Evolutionary conservation across 1,140 invertebrate genomes (phyloP), one percentile per base, ranked within the genome.

Genomic region (Ridgeia piscesae): DNA sequence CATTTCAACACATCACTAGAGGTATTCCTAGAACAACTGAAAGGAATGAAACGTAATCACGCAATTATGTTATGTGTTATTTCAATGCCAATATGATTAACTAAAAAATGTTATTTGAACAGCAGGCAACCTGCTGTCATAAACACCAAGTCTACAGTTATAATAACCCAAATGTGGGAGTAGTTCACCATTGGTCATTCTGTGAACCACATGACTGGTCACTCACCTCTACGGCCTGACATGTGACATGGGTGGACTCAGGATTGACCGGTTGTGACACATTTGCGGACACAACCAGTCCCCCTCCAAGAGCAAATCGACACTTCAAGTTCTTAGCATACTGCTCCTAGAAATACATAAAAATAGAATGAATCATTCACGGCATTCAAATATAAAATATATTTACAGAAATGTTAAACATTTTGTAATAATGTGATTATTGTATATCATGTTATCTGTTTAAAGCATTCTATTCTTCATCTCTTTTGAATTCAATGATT

Each of bases 291-390:
- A 90, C 89, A 34, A 90, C 31, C 21, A 90, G 89, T 21, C 89
- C 89, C 11, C 34, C 34, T 42, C 89, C 89, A 31, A 90, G 34
- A 21, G 34, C 89, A 90, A 31, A 90, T 4, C 89, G 34, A 42
- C 89, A 90, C 89, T 90, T 90, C 89, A 90, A 42, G 89, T 90
- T 77, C 58, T 77, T 77, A 21, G 58, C 58, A 77, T 77, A 77
- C 58, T 77, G 58, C 58, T 77, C 58, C 58, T 77, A 77, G 58
- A 77, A 21, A 21, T 31, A 77, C 17, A 77, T 4, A 77, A 4
- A 77, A 31, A 77, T 77, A 77, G 11, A 77, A 77, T 21, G 2
- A 77, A 8, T 27, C 17, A 27, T 17, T 77, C 58, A 77, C 58
- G 4, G 27, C 27, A 21, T 21, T 77, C 58, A 17, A 21, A 77